phyloP scores from a whole-genome alignment of 2,113 vertebrate species.

The Neodontobutis hainanensis region DNA sequence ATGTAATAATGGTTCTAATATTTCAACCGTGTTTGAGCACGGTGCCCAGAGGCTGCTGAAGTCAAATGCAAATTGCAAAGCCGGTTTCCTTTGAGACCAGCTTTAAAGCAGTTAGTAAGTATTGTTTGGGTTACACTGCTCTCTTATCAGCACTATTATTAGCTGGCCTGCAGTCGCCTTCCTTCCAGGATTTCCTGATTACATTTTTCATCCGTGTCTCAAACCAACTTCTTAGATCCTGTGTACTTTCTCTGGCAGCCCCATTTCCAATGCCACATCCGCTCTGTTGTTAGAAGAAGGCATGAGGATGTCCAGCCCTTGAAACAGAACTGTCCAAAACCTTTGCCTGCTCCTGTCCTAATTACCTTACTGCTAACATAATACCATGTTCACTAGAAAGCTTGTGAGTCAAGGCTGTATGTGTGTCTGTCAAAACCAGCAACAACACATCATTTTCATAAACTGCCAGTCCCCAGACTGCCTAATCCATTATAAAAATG shows the following conservation, averaged over 20 bases:
- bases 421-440: slow-evolving; percentile 34
- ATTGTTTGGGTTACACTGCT: slow-evolving; percentile 65
- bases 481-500: slow-evolving; percentile 37
- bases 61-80: slow-evolving; percentile 39
- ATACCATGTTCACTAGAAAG: slow-evolving; percentile 51
- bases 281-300: slow-evolving; percentile 42
- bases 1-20: slow-evolving; percentile 35
- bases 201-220: slow-evolving; percentile 58
- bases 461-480: slow-evolving; percentile 19
- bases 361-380: slow-evolving; percentile 56
- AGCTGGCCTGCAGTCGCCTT: slow-evolving; percentile 65
- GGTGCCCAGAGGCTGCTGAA: slow-evolving; percentile 18
- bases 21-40: slow-evolving; percentile 35
- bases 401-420: slow-evolving; percentile 12
- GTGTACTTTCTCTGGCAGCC: slow-evolving; percentile 58
- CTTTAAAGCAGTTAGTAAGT: slow-evolving; percentile 56
- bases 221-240: slow-evolving; percentile 34
- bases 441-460: slow-evolving; percentile 34
- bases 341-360: slow-evolving; percentile 54
- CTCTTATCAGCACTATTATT: slow-evolving; percentile 76
- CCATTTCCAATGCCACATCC: slow-evolving; percentile 40
- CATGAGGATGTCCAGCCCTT: slow-evolving; percentile 47
- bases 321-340: slow-evolving; percentile 30
- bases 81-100: slow-evolving; percentile 47
- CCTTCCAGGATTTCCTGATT: slow-evolving; percentile 75